Percentiles rank a stretch among this genome's conserved stretches.
Evolutionary conservation across 1,140 invertebrate genomes (phyloP).

Genomic region (Adelges cooleyi): DNA sequence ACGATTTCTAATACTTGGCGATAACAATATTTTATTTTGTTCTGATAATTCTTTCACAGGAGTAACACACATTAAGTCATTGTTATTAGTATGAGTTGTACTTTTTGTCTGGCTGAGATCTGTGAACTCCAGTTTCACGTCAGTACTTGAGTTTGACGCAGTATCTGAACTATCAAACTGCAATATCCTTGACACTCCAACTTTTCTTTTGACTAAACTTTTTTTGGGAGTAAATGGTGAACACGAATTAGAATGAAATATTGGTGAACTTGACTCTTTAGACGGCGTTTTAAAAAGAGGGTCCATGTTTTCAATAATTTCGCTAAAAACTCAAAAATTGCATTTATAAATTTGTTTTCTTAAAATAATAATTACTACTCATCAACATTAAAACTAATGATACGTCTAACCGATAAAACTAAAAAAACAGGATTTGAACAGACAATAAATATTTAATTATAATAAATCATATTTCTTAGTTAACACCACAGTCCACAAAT

Average conservation of each 20-base stretch:
- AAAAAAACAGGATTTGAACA: background rate
- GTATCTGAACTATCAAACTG: background rate
- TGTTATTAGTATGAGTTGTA: background rate
- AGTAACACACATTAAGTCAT: background rate
- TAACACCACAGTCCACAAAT: too few relatives aligned
- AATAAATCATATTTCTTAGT: too few relatives aligned
- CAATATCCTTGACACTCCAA: background rate
- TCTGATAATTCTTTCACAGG: background rate
- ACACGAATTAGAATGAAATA: background rate
- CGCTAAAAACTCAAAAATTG: background rate
- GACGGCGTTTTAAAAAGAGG: conserved; percentile 8
- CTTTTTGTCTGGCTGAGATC: background rate
- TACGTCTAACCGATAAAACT: background rate
- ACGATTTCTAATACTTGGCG: background rate
- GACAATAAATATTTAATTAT: too few relatives aligned
- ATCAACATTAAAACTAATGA: background rate
- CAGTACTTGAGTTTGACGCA: background rate
- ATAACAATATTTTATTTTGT: conserved; percentile 2
- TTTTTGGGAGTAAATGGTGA: conserved; percentile 19
- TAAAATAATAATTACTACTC: background rate
- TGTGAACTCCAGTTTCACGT: background rate
- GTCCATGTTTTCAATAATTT: background rate
- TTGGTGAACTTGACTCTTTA: background rate
- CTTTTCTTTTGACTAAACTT: background rate
- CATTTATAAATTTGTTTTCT: background rate